Evolutionary conservation across 2,888 invertebrate species (phyloP).

Genomic region (Baccha elongata): DNA sequence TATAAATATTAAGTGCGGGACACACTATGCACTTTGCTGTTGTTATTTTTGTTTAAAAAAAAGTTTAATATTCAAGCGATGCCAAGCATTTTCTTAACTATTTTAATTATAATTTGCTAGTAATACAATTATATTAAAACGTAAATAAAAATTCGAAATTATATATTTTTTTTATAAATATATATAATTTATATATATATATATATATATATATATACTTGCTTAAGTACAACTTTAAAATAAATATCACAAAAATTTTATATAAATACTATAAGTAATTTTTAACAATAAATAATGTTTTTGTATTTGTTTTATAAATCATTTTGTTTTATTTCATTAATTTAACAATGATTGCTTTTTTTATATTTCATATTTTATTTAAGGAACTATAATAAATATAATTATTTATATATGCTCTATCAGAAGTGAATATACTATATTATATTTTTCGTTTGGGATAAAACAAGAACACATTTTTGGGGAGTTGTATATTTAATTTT

Average conservation of each 20-base stretch:
- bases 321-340: conserved; percentile 36
- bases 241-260: conserved; percentile 70
- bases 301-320: conserved; percentile 17
- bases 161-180: conserved; percentile 18
- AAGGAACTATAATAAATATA: conserved; percentile 75
- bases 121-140: conserved; percentile 37
- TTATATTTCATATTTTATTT: conserved; percentile 36
- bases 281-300: conserved; percentile 61
- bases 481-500: conserved; percentile 1
- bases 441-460: conserved; percentile 37
- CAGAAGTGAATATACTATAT: conserved; percentile 44
- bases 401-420: conserved; percentile 64
- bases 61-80: conserved; percentile 74
- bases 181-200: conserved; percentile 36
- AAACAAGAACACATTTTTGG: conserved; percentile 67
- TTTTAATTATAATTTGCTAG: conserved; percentile 35
- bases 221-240: conserved; percentile 58
- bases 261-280: conserved; percentile 54
- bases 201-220: conserved; percentile 42
- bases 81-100: conserved; percentile 75
- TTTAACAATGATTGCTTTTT: conserved; percentile 69
- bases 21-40: conserved; percentile 75
- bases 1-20: conserved; percentile 56
- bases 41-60: conserved; percentile 36
- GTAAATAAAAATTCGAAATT: conserved; percentile 44